These are phyloP conservation scores for Scolopax bukidnonensis DNA, from an alignment of 2,797 vertebrate genomes.

Conservation along the genomic window DNA sequence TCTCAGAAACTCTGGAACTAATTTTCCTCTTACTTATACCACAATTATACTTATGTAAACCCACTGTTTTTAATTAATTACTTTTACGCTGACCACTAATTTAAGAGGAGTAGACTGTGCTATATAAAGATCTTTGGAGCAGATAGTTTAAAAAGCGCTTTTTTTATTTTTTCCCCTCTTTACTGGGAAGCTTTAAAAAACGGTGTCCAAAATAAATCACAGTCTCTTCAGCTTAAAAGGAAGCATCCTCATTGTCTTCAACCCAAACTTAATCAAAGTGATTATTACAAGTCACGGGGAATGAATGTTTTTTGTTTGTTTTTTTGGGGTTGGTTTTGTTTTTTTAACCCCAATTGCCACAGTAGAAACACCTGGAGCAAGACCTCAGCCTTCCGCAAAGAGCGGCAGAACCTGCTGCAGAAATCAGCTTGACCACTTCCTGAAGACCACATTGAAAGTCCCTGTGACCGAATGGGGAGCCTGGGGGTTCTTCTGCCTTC, in stretches of 20 bases:
- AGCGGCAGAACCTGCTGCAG: background rate
- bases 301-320: background rate
- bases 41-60: background rate
- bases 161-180: fast-evolving
- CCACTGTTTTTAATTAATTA: slow-evolving; percentile 5
- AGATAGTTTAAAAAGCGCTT: background rate
- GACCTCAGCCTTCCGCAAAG: background rate
- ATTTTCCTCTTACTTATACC: background rate
- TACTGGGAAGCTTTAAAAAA: background rate
- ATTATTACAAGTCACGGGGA: background rate
- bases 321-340: background rate
- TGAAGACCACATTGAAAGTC: background rate
- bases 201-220: background rate
- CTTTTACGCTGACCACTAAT: slow-evolving; percentile 52
- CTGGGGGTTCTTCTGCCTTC: background rate
- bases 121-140: background rate
- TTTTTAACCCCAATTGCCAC: background rate
- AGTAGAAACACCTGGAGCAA: background rate
- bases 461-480: background rate
- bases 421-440: background rate
- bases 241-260: background rate
- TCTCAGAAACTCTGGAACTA: background rate
- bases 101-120: background rate
- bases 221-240: background rate
- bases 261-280: background rate